These are phyloP conservation scores for Brachionus sp. DNA, from an alignment of 1,140 invertebrate genomes.

Conservation along the genomic window DNA sequence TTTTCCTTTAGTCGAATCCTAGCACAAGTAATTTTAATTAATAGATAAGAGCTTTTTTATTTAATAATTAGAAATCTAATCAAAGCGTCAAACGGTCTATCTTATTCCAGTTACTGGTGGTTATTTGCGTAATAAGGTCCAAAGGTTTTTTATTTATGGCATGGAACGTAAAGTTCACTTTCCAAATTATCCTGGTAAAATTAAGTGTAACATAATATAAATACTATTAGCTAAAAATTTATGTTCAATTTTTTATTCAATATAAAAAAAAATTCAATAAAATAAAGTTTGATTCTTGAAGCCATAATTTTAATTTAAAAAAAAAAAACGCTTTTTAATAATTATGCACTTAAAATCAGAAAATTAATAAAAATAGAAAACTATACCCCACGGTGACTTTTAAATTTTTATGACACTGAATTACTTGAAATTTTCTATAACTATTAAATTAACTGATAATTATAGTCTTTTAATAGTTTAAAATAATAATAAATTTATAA, in stretches of 20 bases:
- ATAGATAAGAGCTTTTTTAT: background rate
- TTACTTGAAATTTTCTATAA: no score
- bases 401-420: no score
- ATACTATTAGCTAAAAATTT: background rate
- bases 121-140: background rate
- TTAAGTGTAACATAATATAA: conserved; percentile 29
- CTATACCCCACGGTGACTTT: no score
- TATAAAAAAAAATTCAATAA: no score
- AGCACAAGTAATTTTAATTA: background rate
- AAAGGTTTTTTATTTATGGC: background rate
- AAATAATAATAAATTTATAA: no score
- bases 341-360: no score
- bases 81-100: conserved; percentile 18
- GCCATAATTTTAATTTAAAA: no score
- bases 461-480: no score
- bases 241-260: background rate
- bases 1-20: background rate
- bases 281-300: no score
- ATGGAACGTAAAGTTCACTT: background rate
- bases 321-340: no score
- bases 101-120: conserved; percentile 19
- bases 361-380: no score
- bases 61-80: background rate
- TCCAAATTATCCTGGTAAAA: conserved; percentile 36
- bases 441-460: no score